Percentiles rank a stretch among this genome's conserved stretches.
These are phyloP conservation scores for Anthoscopus minutus DNA, from an alignment of 2,113 vertebrate species.

Conservation along the genomic window DNA sequence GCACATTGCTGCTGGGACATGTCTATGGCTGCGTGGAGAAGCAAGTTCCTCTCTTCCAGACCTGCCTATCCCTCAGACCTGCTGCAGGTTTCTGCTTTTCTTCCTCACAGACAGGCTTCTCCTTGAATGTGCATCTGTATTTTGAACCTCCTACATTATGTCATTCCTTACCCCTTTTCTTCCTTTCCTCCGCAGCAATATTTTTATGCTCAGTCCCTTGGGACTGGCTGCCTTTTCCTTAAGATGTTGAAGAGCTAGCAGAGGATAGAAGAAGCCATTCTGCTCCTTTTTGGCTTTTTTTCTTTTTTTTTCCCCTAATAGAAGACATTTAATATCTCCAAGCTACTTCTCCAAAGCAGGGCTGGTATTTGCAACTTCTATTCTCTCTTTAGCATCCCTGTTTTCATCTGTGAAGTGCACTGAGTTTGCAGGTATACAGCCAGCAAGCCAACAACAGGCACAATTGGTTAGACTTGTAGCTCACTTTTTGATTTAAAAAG, in stretches of 20 bases:
- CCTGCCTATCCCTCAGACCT: neutral
- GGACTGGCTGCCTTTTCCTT: neutral
- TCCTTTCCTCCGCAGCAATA: neutral
- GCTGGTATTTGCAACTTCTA: neutral
- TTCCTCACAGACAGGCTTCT: neutral
- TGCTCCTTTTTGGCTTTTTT: neutral
- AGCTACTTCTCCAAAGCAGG: neutral
- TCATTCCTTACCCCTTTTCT: neutral
- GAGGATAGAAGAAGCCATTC: neutral
- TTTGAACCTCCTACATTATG: neutral
- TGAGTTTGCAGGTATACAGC: neutral
- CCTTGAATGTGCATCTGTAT: neutral
- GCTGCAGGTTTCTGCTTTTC: neutral
- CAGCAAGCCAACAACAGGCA: neutral
- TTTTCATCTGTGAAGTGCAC: neutral
- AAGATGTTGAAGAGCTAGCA: neutral
- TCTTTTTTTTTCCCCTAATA: rapidly evolving
- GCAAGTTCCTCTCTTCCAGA: neutral
- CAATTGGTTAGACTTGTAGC: neutral
- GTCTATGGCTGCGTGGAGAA: neutral
- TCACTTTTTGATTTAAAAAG: neutral
- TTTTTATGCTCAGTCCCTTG: neutral
- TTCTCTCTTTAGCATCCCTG: neutral
- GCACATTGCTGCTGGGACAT: neutral
- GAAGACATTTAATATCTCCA: neutral